Evolutionary conservation across 1,140 invertebrate genomes (phyloP).

Genomic region (Bombus impatiens): DNA sequence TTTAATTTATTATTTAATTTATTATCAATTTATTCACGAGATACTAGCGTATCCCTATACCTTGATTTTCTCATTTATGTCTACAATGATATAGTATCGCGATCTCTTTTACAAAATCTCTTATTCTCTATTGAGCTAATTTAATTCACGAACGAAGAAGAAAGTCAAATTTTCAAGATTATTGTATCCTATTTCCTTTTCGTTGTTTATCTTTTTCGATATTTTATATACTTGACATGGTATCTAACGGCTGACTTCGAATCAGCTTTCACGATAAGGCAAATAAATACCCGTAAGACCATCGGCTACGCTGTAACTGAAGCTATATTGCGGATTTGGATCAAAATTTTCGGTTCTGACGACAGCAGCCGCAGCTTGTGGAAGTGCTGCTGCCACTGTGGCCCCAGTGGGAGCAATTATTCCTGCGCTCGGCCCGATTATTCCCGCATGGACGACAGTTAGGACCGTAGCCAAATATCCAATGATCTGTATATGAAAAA

Average conservation of each 20-base stretch:
- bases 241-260: background rate
- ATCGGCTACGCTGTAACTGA: conserved; percentile 88
- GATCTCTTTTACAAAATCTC: no score
- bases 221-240: background rate
- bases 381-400: conserved; percentile 72
- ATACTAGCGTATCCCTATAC: background rate
- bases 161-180: background rate
- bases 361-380: conserved; percentile 67
- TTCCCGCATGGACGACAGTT: conserved; percentile 70
- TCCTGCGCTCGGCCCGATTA: conserved; percentile 66
- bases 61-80: background rate
- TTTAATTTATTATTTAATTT: background rate
- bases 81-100: no score
- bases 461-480: conserved; percentile 60
- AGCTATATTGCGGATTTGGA: conserved; percentile 88
- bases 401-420: conserved; percentile 64
- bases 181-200: background rate
- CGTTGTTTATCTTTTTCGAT: background rate
- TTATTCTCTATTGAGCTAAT: background rate
- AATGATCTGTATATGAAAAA: conserved; percentile 40
- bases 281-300: conserved; percentile 84
- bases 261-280: background rate
- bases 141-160: background rate
- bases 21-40: background rate
- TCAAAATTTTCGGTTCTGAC: conserved; percentile 84